phyloP scores from a whole-genome alignment of 2,113 vertebrate species.

The Acrocephalus arundinaceus region DNA sequence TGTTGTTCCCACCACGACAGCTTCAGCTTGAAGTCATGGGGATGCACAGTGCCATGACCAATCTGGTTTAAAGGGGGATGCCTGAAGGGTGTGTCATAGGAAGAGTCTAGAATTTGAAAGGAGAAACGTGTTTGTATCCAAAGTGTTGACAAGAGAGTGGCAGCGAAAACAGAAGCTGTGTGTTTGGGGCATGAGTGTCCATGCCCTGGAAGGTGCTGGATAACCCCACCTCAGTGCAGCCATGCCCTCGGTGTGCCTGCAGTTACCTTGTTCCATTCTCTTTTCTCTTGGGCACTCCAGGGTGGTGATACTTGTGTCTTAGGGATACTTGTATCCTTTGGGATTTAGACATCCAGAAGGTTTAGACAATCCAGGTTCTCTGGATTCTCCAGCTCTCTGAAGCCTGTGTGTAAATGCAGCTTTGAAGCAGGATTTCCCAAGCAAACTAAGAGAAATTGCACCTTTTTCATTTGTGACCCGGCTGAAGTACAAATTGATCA shows the following conservation, averaged over 20 bases:
- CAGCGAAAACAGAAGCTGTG: background rate
- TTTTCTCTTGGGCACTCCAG: background rate
- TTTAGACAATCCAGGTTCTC: background rate
- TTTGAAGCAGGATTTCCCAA: background rate
- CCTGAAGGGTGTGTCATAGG: constrained; percentile 15
- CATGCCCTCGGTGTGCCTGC: background rate
- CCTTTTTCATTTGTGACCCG: background rate
- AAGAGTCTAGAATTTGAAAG: background rate
- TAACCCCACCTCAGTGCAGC: background rate
- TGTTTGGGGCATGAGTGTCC: background rate
- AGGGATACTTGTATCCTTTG: background rate
- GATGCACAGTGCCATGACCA: background rate
- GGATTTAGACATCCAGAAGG: background rate
- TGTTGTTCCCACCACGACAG: background rate
- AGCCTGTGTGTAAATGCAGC: background rate
- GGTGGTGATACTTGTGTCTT: fast-evolving
- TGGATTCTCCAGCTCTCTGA: background rate
- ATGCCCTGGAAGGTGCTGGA: background rate
- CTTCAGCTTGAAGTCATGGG: background rate
- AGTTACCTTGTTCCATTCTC: background rate
- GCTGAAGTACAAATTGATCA: background rate
- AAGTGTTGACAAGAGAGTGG: background rate
- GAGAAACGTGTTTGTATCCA: background rate
- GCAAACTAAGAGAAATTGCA: background rate
- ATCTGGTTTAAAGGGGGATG: background rate